These are phyloP conservation scores for Tineola bisselliella DNA, from an alignment of 2,888 invertebrate species.

Conservation along the genomic window DNA sequence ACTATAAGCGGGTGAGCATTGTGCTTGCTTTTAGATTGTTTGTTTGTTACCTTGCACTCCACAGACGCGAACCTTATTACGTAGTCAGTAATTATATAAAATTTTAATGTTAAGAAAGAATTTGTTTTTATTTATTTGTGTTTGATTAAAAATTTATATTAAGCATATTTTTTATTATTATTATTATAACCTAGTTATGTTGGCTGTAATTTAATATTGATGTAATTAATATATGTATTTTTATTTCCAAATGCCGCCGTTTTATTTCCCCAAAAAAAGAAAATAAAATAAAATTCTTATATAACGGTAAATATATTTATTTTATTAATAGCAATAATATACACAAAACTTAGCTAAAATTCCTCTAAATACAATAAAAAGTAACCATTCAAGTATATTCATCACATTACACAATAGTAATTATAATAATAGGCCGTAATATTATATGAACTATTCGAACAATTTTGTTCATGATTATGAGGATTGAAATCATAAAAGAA, in stretches of 20 bases:
- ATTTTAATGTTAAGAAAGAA: conserved; percentile 49
- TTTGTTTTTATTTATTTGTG: conserved; percentile 60
- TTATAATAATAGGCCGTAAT: not conserved
- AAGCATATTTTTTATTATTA: conserved; percentile 65
- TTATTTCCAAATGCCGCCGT: conserved; percentile 41
- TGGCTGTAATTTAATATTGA: conserved; percentile 68
- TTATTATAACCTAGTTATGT: conserved; percentile 65
- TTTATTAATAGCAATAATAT: not conserved
- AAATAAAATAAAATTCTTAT: too few species aligned
- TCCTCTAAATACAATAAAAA: not conserved
- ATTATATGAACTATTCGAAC: not conserved
- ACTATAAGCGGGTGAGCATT: conserved; percentile 53
- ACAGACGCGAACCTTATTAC: conserved; percentile 43
- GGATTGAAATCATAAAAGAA: too few species aligned
- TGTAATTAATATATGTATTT: conserved; percentile 70
- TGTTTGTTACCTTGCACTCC: conserved; percentile 59
- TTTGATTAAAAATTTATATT: conserved; percentile 52
- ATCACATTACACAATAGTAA: too few species aligned
- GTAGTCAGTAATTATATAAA: conserved; percentile 62
- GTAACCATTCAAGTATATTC: too few species aligned
- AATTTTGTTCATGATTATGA: too few species aligned
- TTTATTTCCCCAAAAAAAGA: conserved; percentile 17
- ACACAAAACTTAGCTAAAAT: not conserved
- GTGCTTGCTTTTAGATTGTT: conserved; percentile 63
- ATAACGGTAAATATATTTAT: not conserved